A percentile compares a stretch with the other conserved stretches of the same genome.
Evolutionary conservation across 2,888 invertebrate species (phyloP).

Genomic region (Ophioninae sp.): DNA sequence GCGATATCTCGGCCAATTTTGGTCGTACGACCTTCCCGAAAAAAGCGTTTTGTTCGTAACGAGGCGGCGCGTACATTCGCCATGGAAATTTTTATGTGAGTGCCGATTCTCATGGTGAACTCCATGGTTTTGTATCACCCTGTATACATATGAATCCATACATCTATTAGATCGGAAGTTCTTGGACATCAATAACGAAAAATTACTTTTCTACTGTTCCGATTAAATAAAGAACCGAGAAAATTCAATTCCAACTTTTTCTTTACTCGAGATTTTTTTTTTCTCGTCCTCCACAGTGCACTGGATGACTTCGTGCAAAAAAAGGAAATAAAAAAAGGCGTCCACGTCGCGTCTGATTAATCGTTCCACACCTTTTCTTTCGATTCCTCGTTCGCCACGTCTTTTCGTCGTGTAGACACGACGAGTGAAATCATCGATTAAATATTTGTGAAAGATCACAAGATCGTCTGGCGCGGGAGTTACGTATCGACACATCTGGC

Average conservation of each 20-base stretch:
- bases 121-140: too few relatives aligned
- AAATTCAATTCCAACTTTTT: conserved; percentile 18
- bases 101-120: too few relatives aligned
- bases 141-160: too few relatives aligned
- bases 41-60: too few relatives aligned
- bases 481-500: conserved; percentile 38
- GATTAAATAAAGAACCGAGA: conserved; percentile 33
- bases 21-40: too few relatives aligned
- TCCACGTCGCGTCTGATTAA: conserved; percentile 5
- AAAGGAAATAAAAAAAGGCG: neutral
- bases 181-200: conserved; percentile 45
- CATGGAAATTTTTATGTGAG: too few relatives aligned
- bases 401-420: neutral
- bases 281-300: neutral
- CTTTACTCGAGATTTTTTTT: neutral
- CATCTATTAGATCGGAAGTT: conserved; percentile 18
- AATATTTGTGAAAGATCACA: conserved; percentile 41
- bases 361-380: conserved; percentile 10
- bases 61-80: too few relatives aligned
- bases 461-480: conserved; percentile 12
- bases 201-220: conserved; percentile 53
- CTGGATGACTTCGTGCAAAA: neutral
- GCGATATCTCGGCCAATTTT: too few relatives aligned
- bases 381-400: neutral
- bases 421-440: conserved; percentile 47